Evolutionary conservation across 2,113 vertebrate genomes (phyloP), one percentile per base, ranked within the genome.

Genomic region (Caranx ignobilis): DNA sequence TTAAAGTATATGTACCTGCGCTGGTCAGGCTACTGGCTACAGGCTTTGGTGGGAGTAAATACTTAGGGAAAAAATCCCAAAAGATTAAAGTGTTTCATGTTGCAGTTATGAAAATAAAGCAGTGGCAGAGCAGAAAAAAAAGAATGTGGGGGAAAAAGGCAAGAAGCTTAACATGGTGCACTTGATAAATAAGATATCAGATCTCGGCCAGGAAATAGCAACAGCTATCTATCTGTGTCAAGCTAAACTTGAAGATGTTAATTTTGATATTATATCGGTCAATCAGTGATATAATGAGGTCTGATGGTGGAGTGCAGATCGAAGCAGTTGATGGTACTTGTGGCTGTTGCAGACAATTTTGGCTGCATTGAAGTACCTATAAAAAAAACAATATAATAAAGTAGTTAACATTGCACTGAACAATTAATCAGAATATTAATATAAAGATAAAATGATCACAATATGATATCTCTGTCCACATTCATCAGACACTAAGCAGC

Each of bases 111-210:
- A 39, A 48, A 64, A 45, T 48, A 26, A 16, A 45, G 26, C 48
- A 39, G 15, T 9, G 57, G 32, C 31, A 32, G 57, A 63, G 37
- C 48, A 55, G 47, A 3, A 15, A 34, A 67, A 48, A 11, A 10
- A 21, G 64, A 63, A 35, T 21, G 59, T 48, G 6, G 6, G 11
- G 55, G 54, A 35, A 16, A 75, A 64, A 21, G 31, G 18, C 39
- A 68, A 72, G 43, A 41, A 66, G 77, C 69, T 67, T 54, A 80
- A 35, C 31, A 19, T 43, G 52, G 37, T 56, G 35, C 43, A 5
- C 59, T 19, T 37, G 16, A 19, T 59, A 6, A 13, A 4, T 59
- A 34, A 59, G 21, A 61, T 9, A 61, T 35, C 45, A 54, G 26
- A 68, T 81, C 45, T 74, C 43, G 5, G 45, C 37, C 2, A 41